A percentile compares a stretch with the other conserved stretches of the same genome.
Conservation (phyloP, 2,113 vertebrate genomes). For the Orycteropus afer region DNA sequence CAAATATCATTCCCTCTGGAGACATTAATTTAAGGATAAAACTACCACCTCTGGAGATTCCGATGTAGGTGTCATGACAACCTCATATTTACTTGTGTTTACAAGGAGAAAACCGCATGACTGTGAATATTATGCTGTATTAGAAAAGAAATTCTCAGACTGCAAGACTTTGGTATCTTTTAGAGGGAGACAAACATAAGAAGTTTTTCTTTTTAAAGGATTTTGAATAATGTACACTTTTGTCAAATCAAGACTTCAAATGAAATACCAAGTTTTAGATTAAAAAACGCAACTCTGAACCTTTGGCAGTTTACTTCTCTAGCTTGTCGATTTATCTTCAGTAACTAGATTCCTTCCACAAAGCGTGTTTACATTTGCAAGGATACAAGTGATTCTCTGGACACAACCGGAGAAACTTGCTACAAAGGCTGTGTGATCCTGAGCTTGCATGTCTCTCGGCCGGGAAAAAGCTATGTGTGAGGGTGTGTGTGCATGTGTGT, state of each 20-base stretch:
- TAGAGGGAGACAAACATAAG: neutral
- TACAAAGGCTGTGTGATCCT: neutral
- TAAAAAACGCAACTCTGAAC: neutral
- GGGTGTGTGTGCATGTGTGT: rapidly evolving
- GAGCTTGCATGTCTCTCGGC: no score
- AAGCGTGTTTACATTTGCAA: neutral
- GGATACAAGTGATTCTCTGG: neutral
- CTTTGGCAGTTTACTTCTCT: neutral
- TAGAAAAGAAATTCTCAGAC: neutral
- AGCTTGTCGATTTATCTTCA: neutral
- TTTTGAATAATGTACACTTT: neutral
- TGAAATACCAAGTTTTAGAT: neutral
- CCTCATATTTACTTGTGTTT: slow-evolving; percentile 11
- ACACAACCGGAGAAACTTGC: neutral
- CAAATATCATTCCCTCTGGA: neutral
- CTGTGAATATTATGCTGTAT: neutral
- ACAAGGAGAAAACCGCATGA: neutral
- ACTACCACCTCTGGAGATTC: neutral
- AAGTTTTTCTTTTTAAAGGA: neutral
- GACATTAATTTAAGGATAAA: neutral
- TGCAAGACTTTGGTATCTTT: neutral
- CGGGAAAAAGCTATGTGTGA: neutral
- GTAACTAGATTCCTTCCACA: rapidly evolving
- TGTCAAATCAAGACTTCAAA: neutral
- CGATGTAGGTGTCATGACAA: neutral